Evolutionary conservation across 2,888 invertebrate genomes (phyloP), one percentile per base, ranked within the genome.

Genomic region (Carterocephalus palaemon): DNA sequence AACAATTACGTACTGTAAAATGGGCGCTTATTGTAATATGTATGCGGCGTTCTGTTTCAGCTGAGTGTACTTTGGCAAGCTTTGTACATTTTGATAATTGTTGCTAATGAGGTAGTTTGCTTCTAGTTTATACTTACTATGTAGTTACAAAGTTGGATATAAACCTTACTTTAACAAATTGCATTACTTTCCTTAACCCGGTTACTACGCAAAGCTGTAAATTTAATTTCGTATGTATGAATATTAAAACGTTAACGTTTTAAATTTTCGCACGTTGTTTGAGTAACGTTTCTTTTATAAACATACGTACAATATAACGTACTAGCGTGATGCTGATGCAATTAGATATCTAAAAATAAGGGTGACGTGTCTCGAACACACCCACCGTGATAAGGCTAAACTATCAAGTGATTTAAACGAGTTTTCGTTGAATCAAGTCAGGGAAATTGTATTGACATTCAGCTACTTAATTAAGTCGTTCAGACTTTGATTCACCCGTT

Each of bases 381-480:
- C 75, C 76, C 75, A 70, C 72, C 59, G 26, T 52, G 69, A 70
- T 72, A 69, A 65, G 54, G 55, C 56, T 42, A 57, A 61, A 61
- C 62, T 63, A 62, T 60, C 57, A 13, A 57, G 51, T 57, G 54
- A 49, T 36, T 31, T 9, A 49, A 43, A 53, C 47, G 45, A 45
- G 32, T 17, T 4, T 29, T 23, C n/a, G 17, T 19, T 41, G 41
- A 41, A 13, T 41, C 41, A 41, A n/a, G n/a, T n/a, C n/a, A n/a
- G n/a, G n/a, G n/a, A n/a, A n/a, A n/a, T n/a, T n/a, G n/a, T n/a
- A n/a, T n/a, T n/a, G n/a, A n/a, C n/a, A n/a, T n/a, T n/a, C 9
- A 0, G 6, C 4, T 3, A 17, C 19, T 24, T 17, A 8, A 4
- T 4, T 24, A 8, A 24, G 26, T 12, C 12, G 12, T n/a, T n/a